phyloP scores from a whole-genome alignment of 2,113 vertebrate species.

The Saccopteryx leptura region DNA sequence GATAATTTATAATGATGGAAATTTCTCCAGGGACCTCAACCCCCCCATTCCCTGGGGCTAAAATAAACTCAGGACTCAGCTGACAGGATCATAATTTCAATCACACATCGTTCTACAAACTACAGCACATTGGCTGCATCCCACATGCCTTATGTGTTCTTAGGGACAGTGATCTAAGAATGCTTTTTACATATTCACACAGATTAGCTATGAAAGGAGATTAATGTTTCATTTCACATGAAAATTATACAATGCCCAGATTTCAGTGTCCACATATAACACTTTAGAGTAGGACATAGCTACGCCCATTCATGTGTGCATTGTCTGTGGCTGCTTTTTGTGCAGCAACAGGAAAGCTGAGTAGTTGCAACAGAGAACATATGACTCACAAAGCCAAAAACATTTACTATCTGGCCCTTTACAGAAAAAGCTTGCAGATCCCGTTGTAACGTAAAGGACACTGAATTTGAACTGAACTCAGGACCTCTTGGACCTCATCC shows the following conservation, averaged over 20 bases:
- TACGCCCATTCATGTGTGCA: neutral
- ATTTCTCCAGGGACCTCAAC: conserved; percentile 59
- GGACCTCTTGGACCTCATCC: neutral
- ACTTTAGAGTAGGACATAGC: neutral
- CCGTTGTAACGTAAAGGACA: fast-evolving
- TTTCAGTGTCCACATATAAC: neutral
- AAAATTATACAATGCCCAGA: neutral
- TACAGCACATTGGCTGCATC: neutral
- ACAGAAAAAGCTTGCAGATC: neutral
- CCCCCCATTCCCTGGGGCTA: neutral
- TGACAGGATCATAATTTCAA: conserved; percentile 64
- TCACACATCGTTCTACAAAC: conserved; percentile 41
- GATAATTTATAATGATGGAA: conserved; percentile 71
- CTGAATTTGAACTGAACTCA: neutral
- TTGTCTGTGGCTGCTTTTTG: neutral
- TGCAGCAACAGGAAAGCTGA: neutral
- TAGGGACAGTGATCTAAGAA: neutral
- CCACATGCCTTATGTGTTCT: neutral
- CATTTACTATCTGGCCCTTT: neutral
- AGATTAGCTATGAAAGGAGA: neutral
- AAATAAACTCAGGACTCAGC: conserved; percentile 11
- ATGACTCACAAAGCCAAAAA: neutral
- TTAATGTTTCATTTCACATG: neutral
- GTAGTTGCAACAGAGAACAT: neutral
- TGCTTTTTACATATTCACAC: neutral